Percentiles rank a stretch among this genome's conserved stretches.
These are phyloP conservation scores for Aulostomus chinensis DNA, from an alignment of 2,797 vertebrate genomes.

Conservation along the genomic window DNA sequence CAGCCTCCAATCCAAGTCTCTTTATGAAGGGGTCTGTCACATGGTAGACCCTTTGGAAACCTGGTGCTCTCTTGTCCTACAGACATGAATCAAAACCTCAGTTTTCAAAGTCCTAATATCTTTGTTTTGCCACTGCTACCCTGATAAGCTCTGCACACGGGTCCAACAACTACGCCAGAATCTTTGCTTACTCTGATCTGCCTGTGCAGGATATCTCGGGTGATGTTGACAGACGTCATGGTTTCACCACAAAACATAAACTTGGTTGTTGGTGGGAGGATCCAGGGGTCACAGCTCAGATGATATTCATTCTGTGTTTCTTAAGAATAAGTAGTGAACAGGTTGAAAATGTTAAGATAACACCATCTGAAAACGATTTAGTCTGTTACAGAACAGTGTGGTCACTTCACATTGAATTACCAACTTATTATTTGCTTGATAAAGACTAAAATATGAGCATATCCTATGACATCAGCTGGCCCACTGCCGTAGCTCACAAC, in stretches of 20 bases:
- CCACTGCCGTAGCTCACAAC: constrained; percentile 5
- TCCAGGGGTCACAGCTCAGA: constrained; percentile 62
- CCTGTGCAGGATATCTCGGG: constrained; percentile 90
- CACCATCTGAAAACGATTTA: background rate
- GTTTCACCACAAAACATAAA: constrained; percentile 69
- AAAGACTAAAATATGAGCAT: background rate
- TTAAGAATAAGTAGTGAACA: constrained; percentile 32
- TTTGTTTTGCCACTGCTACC: no score
- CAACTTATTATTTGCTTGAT: background rate
- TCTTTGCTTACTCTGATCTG: constrained; percentile 83
- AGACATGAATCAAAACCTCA: constrained; percentile 31
- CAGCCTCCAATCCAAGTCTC: constrained; percentile 93
- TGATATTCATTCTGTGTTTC: constrained; percentile 57
- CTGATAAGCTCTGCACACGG: no score
- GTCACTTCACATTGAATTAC: background rate
- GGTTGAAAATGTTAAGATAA: background rate
- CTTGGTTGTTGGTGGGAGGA: constrained; percentile 35
- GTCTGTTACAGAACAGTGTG: background rate
- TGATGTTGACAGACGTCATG: constrained; percentile 95
- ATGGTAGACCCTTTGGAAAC: constrained; percentile 92
- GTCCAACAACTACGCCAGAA: no score
- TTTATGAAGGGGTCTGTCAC: constrained; percentile 97
- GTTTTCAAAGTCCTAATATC: no score
- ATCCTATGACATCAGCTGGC: background rate
- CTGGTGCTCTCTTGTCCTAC: constrained; percentile 89